A percentile compares a stretch with the other conserved stretches of the same genome.
These are phyloP conservation scores for Osmerus mordax DNA, from an alignment of 2,113 vertebrate genomes.

Conservation along the genomic window DNA sequence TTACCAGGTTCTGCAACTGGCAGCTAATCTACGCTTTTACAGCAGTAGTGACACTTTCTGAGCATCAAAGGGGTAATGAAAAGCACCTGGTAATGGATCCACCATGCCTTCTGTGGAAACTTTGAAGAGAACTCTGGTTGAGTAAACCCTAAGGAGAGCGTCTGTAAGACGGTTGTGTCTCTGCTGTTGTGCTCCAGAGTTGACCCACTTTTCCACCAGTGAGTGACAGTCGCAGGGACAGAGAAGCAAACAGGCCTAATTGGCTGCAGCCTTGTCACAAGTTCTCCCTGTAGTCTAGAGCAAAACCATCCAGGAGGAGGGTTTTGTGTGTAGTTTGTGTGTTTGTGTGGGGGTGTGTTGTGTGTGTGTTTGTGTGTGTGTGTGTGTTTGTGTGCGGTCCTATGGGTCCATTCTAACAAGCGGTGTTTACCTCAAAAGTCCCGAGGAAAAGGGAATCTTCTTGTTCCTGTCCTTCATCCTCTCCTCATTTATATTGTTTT, in stretches of 20 bases:
- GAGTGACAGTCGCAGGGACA: slow-evolving; percentile 38
- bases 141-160: no score
- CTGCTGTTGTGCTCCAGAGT: no score
- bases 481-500: slow-evolving; percentile 24
- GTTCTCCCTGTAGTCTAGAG: slow-evolving; percentile 39
- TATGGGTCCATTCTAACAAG: slow-evolving; percentile 57
- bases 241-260: slow-evolving; percentile 59
- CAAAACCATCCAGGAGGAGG: slow-evolving; percentile 44
- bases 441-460: slow-evolving; percentile 31
- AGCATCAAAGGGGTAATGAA: slow-evolving; percentile 50
- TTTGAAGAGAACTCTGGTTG: slow-evolving; percentile 17
- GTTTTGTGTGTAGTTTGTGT: slow-evolving; percentile 39
- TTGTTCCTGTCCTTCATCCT: slow-evolving; percentile 10
- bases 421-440: slow-evolving; percentile 35
- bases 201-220: slow-evolving; percentile 43
- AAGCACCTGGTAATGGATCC: slow-evolving; percentile 39
- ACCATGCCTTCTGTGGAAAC: slow-evolving; percentile 25
- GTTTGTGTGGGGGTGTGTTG: neutral
- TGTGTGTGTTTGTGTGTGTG: neutral
- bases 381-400: slow-evolving; percentile 28
- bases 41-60: slow-evolving; percentile 37
- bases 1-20: slow-evolving; percentile 23
- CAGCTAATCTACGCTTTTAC: slow-evolving; percentile 36
- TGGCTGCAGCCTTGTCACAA: slow-evolving; percentile 57
- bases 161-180: no score